Evolutionary conservation across 2,888 invertebrate species (phyloP), one percentile per base, ranked within the genome.

Genomic region (Epistrophe eligans): DNA sequence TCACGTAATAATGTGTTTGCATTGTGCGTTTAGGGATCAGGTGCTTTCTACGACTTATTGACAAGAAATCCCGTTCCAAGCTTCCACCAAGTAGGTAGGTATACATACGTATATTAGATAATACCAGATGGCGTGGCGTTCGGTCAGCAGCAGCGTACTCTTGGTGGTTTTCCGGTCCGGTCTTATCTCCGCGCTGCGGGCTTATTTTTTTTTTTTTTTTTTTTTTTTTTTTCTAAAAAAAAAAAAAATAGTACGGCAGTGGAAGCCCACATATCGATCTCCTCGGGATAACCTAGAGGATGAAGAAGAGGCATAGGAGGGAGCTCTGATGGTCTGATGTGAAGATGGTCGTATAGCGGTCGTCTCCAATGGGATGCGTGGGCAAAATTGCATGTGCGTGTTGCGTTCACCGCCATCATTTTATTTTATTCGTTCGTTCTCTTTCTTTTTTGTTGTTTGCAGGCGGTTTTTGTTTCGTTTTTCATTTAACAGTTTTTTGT

Each of bases 401-500:
- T 87, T 79, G 87, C 77, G 83, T 79, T 82, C 87, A 83, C 83
- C 87, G 87, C 83, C 87, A 87, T 87, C 87, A 87, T 87, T 87
- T 87, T 87, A 87, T 87, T 87, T 87, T 87, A 83, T 79, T 83
- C 84, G 66, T 74, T 82, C 43, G 82, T 45, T 79, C 87, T 83
- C 79, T 83, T 79, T 83, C 87, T 72, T 87, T 87, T 87, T 83
- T 71, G 60, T 62, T 76, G 67, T 76, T 79, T 66, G 71, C 52
- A 60, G 15, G 73, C 58, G 83, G 74, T 87, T 87, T 87, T 83
- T 87, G 87, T 87, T 87, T 87, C 87, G 83, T 48, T 83, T 82
- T 72, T 70, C 70, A 70, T 52, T 67, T 67, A 67, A 50, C 64
- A 50, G 77, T 82, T 87, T 87, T 79, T 83, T 87, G 71, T 79